These are phyloP conservation scores for Bucorvus abyssinicus DNA, from an alignment of 2,797 vertebrate genomes.

Conservation along the genomic window DNA sequence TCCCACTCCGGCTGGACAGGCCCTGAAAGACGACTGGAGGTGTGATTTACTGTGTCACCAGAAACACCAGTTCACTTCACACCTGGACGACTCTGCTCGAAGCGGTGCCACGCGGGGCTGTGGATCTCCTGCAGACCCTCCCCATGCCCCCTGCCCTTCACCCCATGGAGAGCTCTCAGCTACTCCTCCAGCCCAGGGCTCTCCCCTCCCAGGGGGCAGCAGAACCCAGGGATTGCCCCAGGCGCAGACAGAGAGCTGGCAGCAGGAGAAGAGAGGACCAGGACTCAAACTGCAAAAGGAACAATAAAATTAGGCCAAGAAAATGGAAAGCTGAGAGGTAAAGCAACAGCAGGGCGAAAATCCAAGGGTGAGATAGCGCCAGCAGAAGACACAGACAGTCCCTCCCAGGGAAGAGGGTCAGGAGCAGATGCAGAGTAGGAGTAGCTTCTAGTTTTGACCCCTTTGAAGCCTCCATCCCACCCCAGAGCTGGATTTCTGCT, in stretches of 20 bases:
- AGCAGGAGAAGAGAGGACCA: background rate
- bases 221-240: background rate
- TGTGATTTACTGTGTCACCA: background rate
- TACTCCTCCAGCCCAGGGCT: background rate
- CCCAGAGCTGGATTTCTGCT: background rate
- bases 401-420: background rate
- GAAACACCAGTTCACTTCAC: background rate
- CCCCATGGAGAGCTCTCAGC: background rate
- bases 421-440: background rate
- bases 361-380: accelerated
- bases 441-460: background rate
- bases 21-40: background rate
- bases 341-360: background rate
- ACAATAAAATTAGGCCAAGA: background rate
- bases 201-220: accelerated
- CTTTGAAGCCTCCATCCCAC: background rate
- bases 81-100: background rate
- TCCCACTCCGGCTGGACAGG: background rate
- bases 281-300: background rate
- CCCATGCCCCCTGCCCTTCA: too few relatives aligned
- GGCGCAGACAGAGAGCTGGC: background rate
- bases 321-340: background rate
- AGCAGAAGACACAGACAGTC: background rate
- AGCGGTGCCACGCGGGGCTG: background rate
- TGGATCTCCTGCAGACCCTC: background rate